Evolutionary conservation across 2,888 invertebrate genomes (phyloP), one percentile per base, ranked within the genome.

Genomic region (Pandemis cinnamomeana): DNA sequence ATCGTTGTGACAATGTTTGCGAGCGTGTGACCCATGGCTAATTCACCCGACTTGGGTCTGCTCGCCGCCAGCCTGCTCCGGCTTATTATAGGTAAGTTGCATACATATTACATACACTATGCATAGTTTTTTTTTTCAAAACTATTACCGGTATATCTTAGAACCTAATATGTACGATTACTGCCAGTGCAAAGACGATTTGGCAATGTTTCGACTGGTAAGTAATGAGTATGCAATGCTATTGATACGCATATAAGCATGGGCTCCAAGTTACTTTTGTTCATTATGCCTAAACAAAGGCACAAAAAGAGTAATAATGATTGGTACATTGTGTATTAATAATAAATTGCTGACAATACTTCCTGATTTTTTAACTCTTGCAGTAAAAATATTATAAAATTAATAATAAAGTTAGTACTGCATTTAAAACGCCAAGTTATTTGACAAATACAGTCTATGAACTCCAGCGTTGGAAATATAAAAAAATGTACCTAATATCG

Each of bases 41-140:
- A 94, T 86, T 91, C 95, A 83, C 92, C 95, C 82, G 95, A 95
- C 88, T 91, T 95, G 86, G 95, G 95, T 87, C 92, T 95, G 87
- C 88, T 95, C 82, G 94, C 91, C 80, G 95, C 95, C 84, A 95
- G 95, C 89, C 92, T 95, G 77, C 94, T 95, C 79, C 95, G 95
- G 91, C 95, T 95, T 79, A 95, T 95, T 79, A 95, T 95, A 80
- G 95, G 95, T 95, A 87, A 95, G 95, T 95, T 64, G 13, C 27
- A 13, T 53, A 27, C 0, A 27, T 46, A n/a, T n/a, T 15, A 7
- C 8, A 15, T 15, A 1, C 7, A 13, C 0, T 7, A 15, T 15
- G 15, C 53, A 3, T 15, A 55, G n/a, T 13, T 15, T n/a, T 55
- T 5, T 53, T 20, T n/a, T 55, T 55, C 55, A 8, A 20, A 20